Percentiles rank a stretch among this genome's conserved stretches.
Conservation (phyloP, 2,888 invertebrate genomes). For the Ptychoptera contaminata region DNA sequence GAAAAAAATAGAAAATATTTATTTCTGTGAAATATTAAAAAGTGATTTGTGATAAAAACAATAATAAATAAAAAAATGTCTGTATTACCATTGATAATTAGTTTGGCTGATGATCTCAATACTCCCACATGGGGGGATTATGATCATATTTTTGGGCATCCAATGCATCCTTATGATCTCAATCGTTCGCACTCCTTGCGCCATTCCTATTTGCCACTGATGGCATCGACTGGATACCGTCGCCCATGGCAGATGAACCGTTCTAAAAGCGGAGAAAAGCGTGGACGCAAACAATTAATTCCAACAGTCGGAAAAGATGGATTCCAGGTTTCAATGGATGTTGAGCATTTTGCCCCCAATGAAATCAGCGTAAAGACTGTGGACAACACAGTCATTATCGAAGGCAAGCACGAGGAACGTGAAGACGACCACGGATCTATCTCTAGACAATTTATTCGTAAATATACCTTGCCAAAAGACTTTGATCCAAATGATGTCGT, state of each 20-base stretch:
- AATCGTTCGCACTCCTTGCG: no score
- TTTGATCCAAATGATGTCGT: conserved; percentile 56
- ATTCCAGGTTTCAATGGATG: conserved; percentile 57
- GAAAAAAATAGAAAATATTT: no score
- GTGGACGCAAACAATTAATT: not conserved
- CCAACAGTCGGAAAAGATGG: conserved; percentile 39
- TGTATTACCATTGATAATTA: not conserved
- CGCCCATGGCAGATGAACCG: no score
- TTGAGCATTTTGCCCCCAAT: conserved; percentile 58
- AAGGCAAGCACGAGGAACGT: conserved; percentile 61
- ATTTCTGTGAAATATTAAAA: no score
- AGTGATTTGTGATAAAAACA: no score
- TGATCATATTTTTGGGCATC: no score
- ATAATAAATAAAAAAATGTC: not conserved
- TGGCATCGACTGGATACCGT: no score
- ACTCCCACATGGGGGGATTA: no score
- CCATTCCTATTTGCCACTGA: no score
- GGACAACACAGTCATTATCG: conserved; percentile 50
- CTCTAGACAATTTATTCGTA: conserved; percentile 55
- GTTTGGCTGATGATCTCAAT: no score
- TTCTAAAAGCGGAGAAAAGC: no score
- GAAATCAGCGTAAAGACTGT: conserved; percentile 67
- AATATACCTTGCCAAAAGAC: conserved; percentile 57
- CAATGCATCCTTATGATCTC: no score
- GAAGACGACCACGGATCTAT: conserved; percentile 55